phyloP scores from a whole-genome alignment of 2,797 vertebrate genomes.

The Novumbra hubbsi region DNA sequence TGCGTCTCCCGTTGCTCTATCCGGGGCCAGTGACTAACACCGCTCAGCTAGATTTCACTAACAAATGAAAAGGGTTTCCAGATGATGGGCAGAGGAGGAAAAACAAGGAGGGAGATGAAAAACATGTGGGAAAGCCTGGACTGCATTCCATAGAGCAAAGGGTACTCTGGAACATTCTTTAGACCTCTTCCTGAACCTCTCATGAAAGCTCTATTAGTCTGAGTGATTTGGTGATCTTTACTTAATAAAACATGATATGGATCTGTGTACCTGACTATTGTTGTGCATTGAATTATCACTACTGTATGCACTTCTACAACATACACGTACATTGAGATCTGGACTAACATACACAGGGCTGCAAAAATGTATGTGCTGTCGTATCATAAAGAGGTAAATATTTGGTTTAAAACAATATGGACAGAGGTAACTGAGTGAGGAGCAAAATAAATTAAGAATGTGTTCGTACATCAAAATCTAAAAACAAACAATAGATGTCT shows the following conservation, averaged over 20 bases:
- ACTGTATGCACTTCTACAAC: not conserved
- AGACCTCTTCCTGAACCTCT: not conserved
- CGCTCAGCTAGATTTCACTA: not conserved
- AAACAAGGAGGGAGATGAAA: not conserved
- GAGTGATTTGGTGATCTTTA: not conserved
- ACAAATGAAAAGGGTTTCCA: constrained; percentile 6
- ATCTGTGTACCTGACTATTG: not conserved
- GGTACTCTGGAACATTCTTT: not conserved
- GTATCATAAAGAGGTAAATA: too few species aligned
- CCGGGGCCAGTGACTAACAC: not conserved
- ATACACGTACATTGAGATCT: too few species aligned
- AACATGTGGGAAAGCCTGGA: constrained; percentile 10
- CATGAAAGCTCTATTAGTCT: not conserved
- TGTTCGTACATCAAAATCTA: too few species aligned
- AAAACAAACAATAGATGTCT: too few species aligned
- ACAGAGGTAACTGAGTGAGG: too few species aligned
- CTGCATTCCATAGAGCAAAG: constrained; percentile 1
- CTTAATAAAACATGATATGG: not conserved
- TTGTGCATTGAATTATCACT: not conserved
- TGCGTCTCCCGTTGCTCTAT: not conserved
- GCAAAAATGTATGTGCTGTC: too few species aligned
- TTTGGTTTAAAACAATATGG: too few species aligned
- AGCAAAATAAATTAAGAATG: too few species aligned
- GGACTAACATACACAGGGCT: too few species aligned
- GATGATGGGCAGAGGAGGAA: not conserved